Evolutionary conservation across 1,140 invertebrate genomes (phyloP).

Genomic region (Drosophila fuyamai): DNA sequence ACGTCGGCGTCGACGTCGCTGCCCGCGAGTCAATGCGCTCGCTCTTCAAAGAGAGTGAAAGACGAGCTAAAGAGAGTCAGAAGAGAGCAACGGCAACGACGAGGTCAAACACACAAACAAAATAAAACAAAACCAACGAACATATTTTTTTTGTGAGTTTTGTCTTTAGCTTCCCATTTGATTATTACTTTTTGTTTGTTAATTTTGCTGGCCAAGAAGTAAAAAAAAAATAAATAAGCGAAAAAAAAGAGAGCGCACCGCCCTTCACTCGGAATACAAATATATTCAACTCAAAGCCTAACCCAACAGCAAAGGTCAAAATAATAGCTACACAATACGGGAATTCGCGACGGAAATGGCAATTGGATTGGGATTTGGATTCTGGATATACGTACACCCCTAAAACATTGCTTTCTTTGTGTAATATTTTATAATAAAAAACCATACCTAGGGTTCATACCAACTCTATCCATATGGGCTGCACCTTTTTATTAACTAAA

Average conservation of each 20-base stretch:
- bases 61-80: constrained; percentile 9
- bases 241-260: constrained; percentile 41
- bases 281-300: constrained; percentile 18
- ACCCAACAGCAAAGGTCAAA: neutral
- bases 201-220: constrained; percentile 20
- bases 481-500: no score
- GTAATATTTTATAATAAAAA: no score
- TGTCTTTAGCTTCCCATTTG: constrained; percentile 54
- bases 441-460: no score
- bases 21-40: constrained; percentile 67
- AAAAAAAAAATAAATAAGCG: constrained; percentile 18
- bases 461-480: no score
- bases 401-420: no score
- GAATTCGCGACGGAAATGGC: no score
- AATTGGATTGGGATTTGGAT: no score
- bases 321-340: neutral
- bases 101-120: constrained; percentile 71
- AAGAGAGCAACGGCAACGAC: constrained; percentile 53
- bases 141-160: constrained; percentile 5
- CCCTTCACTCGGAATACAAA: constrained; percentile 37
- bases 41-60: constrained; percentile 17
- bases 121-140: constrained; percentile 58
- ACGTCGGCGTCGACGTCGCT: constrained; percentile 49
- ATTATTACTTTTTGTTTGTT: constrained; percentile 64
- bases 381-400: no score